Evolutionary conservation across 1,140 invertebrate species (phyloP).

Genomic region (Anthonomus grandis): DNA sequence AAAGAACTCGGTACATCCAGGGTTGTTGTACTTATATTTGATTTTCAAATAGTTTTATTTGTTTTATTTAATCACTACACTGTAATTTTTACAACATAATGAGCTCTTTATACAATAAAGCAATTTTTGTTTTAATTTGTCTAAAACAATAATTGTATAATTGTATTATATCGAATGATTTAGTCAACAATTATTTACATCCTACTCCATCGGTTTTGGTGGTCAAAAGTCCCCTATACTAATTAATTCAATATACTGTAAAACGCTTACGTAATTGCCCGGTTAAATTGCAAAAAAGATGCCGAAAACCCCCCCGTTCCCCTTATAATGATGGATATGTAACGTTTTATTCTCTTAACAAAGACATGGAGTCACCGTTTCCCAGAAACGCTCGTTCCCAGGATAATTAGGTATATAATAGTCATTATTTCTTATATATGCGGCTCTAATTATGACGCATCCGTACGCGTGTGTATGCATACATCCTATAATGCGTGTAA

Average conservation of each 20-base stretch:
- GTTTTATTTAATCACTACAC: too few relatives aligned
- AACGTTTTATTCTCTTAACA: not conserved
- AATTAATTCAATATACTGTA: constrained; percentile 6
- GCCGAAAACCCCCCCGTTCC: constrained; percentile 3
- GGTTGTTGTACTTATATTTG: too few relatives aligned
- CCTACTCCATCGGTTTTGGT: not conserved
- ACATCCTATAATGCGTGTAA: too few relatives aligned
- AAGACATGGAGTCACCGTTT: constrained; percentile 6
- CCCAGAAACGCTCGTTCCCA: constrained; percentile 2
- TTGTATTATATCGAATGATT: too few relatives aligned
- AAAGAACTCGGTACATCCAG: too few relatives aligned
- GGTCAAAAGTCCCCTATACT: not conserved
- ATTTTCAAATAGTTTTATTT: too few relatives aligned
- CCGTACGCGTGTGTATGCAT: too few relatives aligned
- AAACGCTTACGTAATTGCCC: not conserved
- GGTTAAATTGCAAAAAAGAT: constrained; percentile 9
- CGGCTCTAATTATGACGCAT: constrained; percentile 8
- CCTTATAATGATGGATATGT: not conserved
- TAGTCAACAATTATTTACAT: too few relatives aligned
- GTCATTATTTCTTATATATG: not conserved
- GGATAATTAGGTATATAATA: constrained; percentile 5
- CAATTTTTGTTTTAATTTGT: too few relatives aligned
- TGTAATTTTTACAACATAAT: too few relatives aligned
- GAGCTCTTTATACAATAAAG: too few relatives aligned
- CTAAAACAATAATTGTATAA: too few relatives aligned